Conservation (phyloP, 2,888 invertebrate species). For the Horisme vitalbata region DNA sequence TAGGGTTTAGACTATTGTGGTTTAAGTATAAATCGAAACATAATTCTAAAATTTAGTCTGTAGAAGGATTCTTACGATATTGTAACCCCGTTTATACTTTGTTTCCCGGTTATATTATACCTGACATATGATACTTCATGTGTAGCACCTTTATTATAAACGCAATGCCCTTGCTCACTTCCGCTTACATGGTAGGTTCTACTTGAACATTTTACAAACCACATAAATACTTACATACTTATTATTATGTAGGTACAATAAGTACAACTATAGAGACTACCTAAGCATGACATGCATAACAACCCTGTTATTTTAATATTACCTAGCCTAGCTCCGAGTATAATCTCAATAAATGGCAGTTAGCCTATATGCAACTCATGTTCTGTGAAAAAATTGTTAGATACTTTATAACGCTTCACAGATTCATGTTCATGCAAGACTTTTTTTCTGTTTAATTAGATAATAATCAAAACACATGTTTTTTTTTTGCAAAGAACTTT, state of each 20-base stretch:
- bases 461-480: no score
- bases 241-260: no score
- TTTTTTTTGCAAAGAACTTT: no score
- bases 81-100: conserved; percentile 1
- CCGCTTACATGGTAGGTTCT: conserved; percentile 40
- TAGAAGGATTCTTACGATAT: no score
- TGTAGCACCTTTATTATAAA: conserved; percentile 1
- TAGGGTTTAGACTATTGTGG: no score
- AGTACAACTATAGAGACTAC: no score
- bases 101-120: conserved; percentile 7
- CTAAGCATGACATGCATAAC: conserved; percentile 12
- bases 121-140: conserved; percentile 10
- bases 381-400: neutral
- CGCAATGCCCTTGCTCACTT: conserved; percentile 48
- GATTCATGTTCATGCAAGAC: no score
- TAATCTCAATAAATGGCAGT: neutral
- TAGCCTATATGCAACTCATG: neutral
- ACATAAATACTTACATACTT: conserved; percentile 2
- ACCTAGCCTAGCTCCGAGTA: neutral
- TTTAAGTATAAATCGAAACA: no score
- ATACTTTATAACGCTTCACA: no score
- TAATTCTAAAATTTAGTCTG: no score
- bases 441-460: no score
- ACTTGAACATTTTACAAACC: conserved; percentile 13
- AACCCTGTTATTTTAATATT: neutral